A percentile compares a stretch with the other conserved stretches of the same genome.
Evolutionary conservation across 1,140 invertebrate species (phyloP).

Genomic region (Atta cephalotes): DNA sequence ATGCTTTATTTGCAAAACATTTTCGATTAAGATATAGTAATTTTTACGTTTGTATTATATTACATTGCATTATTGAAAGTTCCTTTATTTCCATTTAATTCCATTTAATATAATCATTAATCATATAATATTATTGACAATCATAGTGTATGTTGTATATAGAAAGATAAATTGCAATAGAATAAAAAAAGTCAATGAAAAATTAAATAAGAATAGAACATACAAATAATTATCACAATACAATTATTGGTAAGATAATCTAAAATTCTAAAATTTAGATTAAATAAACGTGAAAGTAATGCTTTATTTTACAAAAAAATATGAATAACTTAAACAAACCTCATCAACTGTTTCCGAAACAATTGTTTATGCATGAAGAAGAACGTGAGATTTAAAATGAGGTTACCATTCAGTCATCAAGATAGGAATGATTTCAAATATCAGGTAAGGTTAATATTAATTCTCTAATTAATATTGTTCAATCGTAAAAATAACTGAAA

Average conservation of each 20-base stretch:
- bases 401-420: neutral
- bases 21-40: neutral
- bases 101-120: neutral
- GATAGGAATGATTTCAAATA: conserved; percentile 9
- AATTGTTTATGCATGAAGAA: neutral
- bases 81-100: neutral
- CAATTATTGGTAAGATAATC: neutral
- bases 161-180: neutral
- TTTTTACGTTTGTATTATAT: neutral
- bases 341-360: neutral
- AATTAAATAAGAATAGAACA: neutral
- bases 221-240: neutral
- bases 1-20: neutral
- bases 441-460: conserved; percentile 27
- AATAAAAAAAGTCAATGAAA: neutral
- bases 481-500: neutral
- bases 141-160: too few relatives aligned
- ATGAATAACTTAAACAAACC: conserved; percentile 7
- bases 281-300: neutral
- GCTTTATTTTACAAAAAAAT: neutral
- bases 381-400: neutral
- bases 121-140: neutral
- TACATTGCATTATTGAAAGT: neutral
- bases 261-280: too few relatives aligned
- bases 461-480: neutral